Evolutionary conservation across 53 echinoderm and acorn worm species (phyloP).

Genomic region (Zoroaster sp.): DNA sequence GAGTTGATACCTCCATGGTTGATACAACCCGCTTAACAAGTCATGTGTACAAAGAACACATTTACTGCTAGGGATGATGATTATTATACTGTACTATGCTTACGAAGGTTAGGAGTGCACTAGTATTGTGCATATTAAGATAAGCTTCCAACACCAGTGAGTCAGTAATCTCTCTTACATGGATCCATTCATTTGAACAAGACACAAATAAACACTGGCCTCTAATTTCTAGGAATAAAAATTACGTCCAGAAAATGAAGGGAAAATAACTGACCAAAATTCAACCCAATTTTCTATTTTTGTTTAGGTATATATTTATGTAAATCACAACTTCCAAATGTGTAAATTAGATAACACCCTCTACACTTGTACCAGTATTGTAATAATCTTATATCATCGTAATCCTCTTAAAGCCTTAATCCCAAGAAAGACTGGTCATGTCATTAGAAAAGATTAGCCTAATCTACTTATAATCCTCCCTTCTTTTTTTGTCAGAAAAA

Average conservation of each 20-base stretch:
- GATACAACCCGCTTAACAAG: background rate
- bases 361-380: background rate
- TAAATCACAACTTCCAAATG: too few relatives aligned
- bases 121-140: background rate
- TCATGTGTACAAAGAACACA: background rate
- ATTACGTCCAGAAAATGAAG: too few relatives aligned
- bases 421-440: background rate
- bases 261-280: too few relatives aligned
- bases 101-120: too few relatives aligned
- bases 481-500: background rate
- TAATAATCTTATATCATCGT: background rate
- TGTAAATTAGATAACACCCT: too few relatives aligned
- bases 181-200: background rate
- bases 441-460: background rate
- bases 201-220: background rate
- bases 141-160: slow-evolving; percentile 7
- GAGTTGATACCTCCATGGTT: too few relatives aligned
- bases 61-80: background rate
- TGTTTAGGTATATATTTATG: too few relatives aligned
- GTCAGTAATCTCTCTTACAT: slow-evolving; percentile 23
- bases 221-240: too few relatives aligned
- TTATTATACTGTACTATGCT: background rate
- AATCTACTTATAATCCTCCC: background rate
- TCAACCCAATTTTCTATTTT: too few relatives aligned
- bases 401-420: background rate